These are phyloP conservation scores for Nyleta sp. DNA, from an alignment of 2,888 invertebrate genomes.

Conservation along the genomic window DNA sequence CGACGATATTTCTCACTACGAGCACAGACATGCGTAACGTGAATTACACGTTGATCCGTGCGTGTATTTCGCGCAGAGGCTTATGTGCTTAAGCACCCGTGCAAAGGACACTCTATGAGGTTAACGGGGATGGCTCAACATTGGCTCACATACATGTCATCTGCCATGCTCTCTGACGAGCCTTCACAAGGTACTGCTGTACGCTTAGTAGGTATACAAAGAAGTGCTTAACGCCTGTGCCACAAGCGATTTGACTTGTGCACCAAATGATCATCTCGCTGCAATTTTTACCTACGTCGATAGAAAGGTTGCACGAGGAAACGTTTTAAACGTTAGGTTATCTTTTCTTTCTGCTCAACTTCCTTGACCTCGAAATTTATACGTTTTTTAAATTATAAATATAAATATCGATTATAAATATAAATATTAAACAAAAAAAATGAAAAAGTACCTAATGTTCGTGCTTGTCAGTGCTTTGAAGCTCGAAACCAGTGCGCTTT, in stretches of 20 bases:
- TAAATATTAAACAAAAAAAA: too few relatives aligned
- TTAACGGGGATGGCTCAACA: slow-evolving; percentile 56
- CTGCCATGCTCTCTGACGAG: slow-evolving; percentile 60
- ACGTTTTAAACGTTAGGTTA: too few relatives aligned
- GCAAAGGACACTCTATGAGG: slow-evolving; percentile 62
- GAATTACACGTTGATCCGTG: slow-evolving; percentile 45
- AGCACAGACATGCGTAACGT: slow-evolving; percentile 30
- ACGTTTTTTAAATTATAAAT: too few relatives aligned
- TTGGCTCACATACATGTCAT: slow-evolving; percentile 59
- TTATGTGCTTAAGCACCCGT: slow-evolving; percentile 58
- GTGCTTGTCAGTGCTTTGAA: slow-evolving; percentile 72
- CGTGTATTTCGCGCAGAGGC: slow-evolving; percentile 47
- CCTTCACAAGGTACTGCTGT: slow-evolving; percentile 51
- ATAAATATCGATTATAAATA: too few relatives aligned
- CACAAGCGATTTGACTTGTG: too few relatives aligned
- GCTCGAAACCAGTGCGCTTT: slow-evolving; percentile 78
- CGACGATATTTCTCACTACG: slow-evolving; percentile 13
- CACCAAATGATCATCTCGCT: too few relatives aligned
- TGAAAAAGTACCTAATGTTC: slow-evolving; percentile 69
- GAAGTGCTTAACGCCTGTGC: slow-evolving; percentile 57
- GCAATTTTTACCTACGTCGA: too few relatives aligned
- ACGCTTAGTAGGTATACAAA: slow-evolving; percentile 52
- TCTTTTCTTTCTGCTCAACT: too few relatives aligned
- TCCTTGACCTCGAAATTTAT: too few relatives aligned
- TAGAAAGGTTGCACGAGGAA: too few relatives aligned